Base-by-base conservation (phyloP, 2,888 invertebrate genomes). In the Machimus rusticus region DNA sequence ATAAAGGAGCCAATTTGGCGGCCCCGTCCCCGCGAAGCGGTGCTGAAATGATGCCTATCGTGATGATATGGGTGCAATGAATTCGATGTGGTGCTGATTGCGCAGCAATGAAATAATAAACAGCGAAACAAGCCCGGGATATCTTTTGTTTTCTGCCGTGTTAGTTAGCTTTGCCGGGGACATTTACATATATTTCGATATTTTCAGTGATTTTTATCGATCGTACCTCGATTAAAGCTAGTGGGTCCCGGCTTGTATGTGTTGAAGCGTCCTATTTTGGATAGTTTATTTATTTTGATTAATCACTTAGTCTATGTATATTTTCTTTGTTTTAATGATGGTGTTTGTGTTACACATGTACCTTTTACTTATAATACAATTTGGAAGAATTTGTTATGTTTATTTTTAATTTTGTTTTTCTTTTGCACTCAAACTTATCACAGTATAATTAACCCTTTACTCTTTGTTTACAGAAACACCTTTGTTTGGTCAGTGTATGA, bases 201-300 rank as follows among this genome's bases (percentile, higher is more conserved):
- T 28, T 37, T 82, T 19, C 78, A 66, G 66, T 66, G 28, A 66
- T 28, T 66, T 66, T 66, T 19, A 66, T 66, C 66, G 66, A 66
- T 28, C 66, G 66, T 87, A 87, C 87, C 87, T 87, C 84, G 76
- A 87, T 55, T 82, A 76, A 84, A 88, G 57, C 81, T 86, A 77
- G 86, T 88, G 77, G 86, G 87, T 87, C 88, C 89, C 76, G 87
- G 88, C 86, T 87, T 89, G 85, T 78, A 88, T 88, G 89, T 89
- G 87, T 82, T 88, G 89, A 87, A 89, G 74, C 88, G 88, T 78
- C 88, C 89, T 88, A 82, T 86, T 87, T 78, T 66, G 23, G 43
- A 86, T 86, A 86, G 57, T 86, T 86, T 86, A 84, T 66, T 46
- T 37, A 57, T 34, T 57, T 82, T 39, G 55, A 66, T 66, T 84